These are phyloP conservation scores for Chamaea fasciata DNA, from an alignment of 2,113 vertebrate species.

Conservation along the genomic window DNA sequence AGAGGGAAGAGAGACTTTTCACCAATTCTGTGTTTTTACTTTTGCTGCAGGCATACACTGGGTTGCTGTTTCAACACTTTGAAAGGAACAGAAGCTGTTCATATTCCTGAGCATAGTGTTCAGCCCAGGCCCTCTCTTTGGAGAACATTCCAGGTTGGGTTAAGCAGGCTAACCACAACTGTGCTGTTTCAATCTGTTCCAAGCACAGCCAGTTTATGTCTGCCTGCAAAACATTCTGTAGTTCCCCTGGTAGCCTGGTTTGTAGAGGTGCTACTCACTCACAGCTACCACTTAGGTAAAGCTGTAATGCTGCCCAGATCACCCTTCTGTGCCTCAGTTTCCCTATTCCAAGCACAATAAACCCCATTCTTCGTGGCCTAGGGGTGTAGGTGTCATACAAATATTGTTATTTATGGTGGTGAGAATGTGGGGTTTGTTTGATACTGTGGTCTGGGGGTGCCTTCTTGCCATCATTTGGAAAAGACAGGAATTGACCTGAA, in stretches of 20 bases:
- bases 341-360: not conserved
- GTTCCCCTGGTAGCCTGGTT: not conserved
- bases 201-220: not conserved
- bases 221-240: not conserved
- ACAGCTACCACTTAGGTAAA: not conserved
- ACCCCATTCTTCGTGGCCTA: not conserved
- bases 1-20: not conserved
- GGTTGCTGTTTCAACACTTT: not conserved
- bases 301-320: not conserved
- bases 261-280: not conserved
- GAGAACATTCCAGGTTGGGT: not conserved
- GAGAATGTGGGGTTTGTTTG: not conserved
- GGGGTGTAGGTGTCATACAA: not conserved
- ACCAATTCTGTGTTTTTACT: not conserved
- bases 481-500: not conserved
- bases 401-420: not conserved
- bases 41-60: not conserved
- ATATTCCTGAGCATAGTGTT: not conserved
- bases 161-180: not conserved
- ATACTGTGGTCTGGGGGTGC: not conserved
- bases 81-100: not conserved
- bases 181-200: not conserved
- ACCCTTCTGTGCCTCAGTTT: constrained; percentile 4
- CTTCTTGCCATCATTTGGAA: not conserved
- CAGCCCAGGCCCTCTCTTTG: not conserved